Evolutionary conservation across 2,888 invertebrate genomes (phyloP), one percentile per base, ranked within the genome.

Genomic region (Sarcophaga caerulescens): DNA sequence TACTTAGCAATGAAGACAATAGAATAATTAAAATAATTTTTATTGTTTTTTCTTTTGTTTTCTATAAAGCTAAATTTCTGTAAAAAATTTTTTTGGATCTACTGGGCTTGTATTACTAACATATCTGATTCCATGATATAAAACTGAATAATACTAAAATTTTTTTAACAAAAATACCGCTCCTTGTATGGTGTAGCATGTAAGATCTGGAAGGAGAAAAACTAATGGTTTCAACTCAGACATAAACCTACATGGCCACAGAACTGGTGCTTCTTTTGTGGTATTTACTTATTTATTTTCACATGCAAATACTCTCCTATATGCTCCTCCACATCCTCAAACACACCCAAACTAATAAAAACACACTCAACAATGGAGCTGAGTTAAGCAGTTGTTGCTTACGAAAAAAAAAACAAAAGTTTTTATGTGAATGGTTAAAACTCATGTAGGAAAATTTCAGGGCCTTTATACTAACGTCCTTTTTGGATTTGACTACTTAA

Each of bases 331-430:
- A n/a, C 21, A 77, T 17, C 6, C 44, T n/a, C 44, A 11, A 25
- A 23, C 4, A 23, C 44, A 21, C 12, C 6, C n/a, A 78, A 69
- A 73, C 66, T 45, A 81, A 71, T 71, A 25, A 60, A 47, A 60
- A 25, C 25, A 57, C 23, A 47, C 12, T 52, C 47, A 23, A 47
- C 23, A 68, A 17, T 47, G 45, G 25, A 69, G 75, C 69, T 75
- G 79, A 66, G 12, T 74, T 66, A 60, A 74, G 78, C 63, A 78
- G 17, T 74, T 69, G 73, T 84, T 74, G 83, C 59, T 65, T 73
- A 35, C 8, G 10, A 35, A 10, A 35, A 59, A 65, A 65, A 8
- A 6, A 17, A 66, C 52, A 69, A 65, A 5, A 65, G 47, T 44
- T 63, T 45, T n/a, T 23, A 8, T 25, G 63, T 59, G 23, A 47